These are phyloP conservation scores for Drosophila anomalata DNA, from an alignment of 2,888 invertebrate genomes.

Conservation along the genomic window DNA sequence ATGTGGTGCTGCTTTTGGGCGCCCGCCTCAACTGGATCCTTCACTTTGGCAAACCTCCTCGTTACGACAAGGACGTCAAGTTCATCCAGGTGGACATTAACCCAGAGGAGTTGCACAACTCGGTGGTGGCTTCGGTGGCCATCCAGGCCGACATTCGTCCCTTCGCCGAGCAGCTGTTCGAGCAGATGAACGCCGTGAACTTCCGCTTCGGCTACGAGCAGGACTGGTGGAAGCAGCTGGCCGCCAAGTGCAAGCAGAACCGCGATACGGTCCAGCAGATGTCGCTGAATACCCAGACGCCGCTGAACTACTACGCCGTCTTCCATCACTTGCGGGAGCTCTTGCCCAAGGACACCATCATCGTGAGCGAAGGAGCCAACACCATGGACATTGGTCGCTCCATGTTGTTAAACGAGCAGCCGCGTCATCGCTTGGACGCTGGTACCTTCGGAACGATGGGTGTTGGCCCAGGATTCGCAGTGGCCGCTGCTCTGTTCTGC, in stretches of 20 bases:
- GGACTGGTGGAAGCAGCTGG: constrained; percentile 91
- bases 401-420: constrained; percentile 92
- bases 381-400: constrained; percentile 99
- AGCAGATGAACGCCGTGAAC: constrained; percentile 86
- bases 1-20: constrained; percentile 94
- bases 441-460: constrained; percentile 99
- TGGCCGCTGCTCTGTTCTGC: constrained; percentile 96
- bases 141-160: constrained; percentile 93
- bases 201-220: constrained; percentile 86
- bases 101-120: constrained; percentile 97
- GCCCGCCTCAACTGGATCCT: constrained; percentile 99
- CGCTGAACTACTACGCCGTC: constrained; percentile 97
- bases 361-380: constrained; percentile 98
- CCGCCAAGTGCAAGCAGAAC: constrained; percentile 90
- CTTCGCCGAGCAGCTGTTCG: constrained; percentile 87
- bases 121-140: constrained; percentile 90
- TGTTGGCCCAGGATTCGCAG: constrained; percentile 95
- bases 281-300: constrained; percentile 88
- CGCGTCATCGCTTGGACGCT: constrained; percentile 95
- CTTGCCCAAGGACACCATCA: constrained; percentile 92
- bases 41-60: constrained; percentile 95
- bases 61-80: constrained; percentile 92
- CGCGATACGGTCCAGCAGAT: constrained; percentile 88
- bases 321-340: constrained; percentile 92
- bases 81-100: constrained; percentile 95